A percentile compares a stretch with the other conserved stretches of the same genome.
Evolutionary conservation across 2,113 vertebrate species (phyloP).

Genomic region (Caranx melampygus): DNA sequence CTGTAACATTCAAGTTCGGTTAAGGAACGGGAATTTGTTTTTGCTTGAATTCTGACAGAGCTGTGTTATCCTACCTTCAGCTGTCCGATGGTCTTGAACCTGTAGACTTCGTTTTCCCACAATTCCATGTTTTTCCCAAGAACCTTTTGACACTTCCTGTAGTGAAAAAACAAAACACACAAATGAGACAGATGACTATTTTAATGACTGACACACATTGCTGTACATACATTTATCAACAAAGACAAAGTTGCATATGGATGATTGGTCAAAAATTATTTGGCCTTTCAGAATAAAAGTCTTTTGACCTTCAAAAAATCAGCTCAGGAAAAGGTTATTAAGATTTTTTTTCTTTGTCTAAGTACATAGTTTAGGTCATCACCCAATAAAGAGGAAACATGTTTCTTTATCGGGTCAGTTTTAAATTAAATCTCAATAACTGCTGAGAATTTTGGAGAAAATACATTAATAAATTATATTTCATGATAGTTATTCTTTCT

Average conservation of each 20-base stretch:
- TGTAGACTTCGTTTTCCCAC: constrained; percentile 98
- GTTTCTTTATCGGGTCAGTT: background rate
- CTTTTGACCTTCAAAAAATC: background rate
- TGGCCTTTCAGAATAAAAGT: background rate
- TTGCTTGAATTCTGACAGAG: background rate
- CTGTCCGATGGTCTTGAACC: constrained; percentile 98
- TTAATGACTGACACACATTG: background rate
- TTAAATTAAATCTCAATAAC: background rate
- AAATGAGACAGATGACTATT: constrained; percentile 4
- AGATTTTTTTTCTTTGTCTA: too few relatives aligned
- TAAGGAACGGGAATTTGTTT: background rate
- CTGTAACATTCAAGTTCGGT: background rate
- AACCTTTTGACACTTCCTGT: constrained; percentile 97
- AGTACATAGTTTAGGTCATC: background rate
- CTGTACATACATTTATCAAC: background rate
- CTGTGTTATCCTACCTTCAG: constrained; percentile 87
- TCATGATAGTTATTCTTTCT: background rate
- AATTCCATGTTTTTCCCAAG: constrained; percentile 98
- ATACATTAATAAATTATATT: background rate
- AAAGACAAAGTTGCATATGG: background rate
- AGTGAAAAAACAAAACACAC: constrained; percentile 34
- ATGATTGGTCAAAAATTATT: background rate
- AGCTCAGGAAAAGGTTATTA: too few relatives aligned
- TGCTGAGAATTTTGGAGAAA: background rate
- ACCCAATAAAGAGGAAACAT: background rate